Base-by-base conservation (phyloP, 2,888 invertebrate species). In the Meiosimyza platycephala region DNA sequence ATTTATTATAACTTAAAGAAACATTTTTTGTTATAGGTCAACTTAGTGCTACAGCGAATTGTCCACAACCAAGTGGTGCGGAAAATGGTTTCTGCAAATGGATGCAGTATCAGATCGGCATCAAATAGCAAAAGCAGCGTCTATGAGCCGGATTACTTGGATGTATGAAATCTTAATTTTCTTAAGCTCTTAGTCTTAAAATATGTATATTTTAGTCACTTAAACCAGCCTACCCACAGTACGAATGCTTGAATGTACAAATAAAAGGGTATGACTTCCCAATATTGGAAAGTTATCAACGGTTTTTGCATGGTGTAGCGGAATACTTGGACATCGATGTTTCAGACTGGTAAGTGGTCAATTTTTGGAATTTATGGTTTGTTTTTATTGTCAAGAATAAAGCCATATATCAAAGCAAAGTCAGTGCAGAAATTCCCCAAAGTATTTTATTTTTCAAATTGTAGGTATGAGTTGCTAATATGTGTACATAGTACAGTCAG, bases 241-340 rank as follows among this genome's bases (percentile, higher is more conserved):
- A 94, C 85, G 92, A 93, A 75, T 89, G 90, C 15, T 82, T 97
- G 15, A 94, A 94, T 85, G 88, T 98, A 28, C 93, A 94, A 87
- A 86, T 97, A 59, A 93, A 90, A 82, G 94, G 96, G 1, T 95
- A 96, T 85, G 94, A 95, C 84, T 97, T 89, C 87, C 90, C 94
- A 5, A 81, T 94, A 6, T 85, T 98, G 69, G 97, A 97, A 87
- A 91, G 89, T 76, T 96, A 92, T 83, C 95, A 95, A 82, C 91
- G 91, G 79, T 93, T 93, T 83, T 88, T 96, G 51, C 93, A 95
- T 81, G 90, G 90, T 80, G 88, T 93, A 79, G 92, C 93, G 11
- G 90, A 92, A 80, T 89, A 90, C 70, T 90, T 96, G 89, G 93
- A 93, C 22, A 85, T 96, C 69, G 92, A 93, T 81, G 91, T 95